These are phyloP conservation scores for Bugula neritina DNA, from an alignment of 2,888 invertebrate species.

Conservation along the genomic window DNA sequence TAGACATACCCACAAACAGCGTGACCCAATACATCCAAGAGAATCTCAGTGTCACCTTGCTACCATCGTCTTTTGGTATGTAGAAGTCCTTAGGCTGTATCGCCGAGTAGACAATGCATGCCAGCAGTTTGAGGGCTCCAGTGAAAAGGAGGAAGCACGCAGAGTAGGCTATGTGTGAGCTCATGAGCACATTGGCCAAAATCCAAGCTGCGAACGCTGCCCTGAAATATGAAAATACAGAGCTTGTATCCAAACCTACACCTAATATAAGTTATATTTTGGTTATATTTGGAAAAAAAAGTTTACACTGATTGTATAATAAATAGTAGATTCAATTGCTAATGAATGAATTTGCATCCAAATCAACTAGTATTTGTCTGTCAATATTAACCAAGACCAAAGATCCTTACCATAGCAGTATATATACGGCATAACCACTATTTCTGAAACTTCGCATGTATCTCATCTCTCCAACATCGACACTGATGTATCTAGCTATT, in stretches of 20 bases:
- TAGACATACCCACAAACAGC: constrained; percentile 4
- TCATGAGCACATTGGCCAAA: constrained; percentile 3
- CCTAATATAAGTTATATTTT: no score
- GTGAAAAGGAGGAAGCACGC: background rate
- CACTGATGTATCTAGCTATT: constrained; percentile 11
- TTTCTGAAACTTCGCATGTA: constrained; percentile 14
- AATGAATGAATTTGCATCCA: no score
- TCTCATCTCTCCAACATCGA: background rate
- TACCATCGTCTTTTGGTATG: constrained; percentile 11
- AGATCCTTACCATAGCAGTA: constrained; percentile 10
- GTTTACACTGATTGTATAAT: no score
- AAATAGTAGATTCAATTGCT: no score
- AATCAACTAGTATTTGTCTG: no score
- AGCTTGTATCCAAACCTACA: no score
- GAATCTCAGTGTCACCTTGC: background rate
- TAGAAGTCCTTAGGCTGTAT: background rate
- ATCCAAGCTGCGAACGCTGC: constrained; percentile 8
- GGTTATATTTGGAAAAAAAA: no score
- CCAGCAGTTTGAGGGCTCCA: background rate
- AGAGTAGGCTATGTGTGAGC: background rate
- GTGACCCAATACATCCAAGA: constrained; percentile 23
- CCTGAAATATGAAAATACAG: background rate
- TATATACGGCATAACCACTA: constrained; percentile 4
- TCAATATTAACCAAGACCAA: no score
- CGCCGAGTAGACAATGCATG: background rate